Base-by-base conservation (phyloP, 2,113 vertebrate species). In the Nyctereutes procyonoides region DNA sequence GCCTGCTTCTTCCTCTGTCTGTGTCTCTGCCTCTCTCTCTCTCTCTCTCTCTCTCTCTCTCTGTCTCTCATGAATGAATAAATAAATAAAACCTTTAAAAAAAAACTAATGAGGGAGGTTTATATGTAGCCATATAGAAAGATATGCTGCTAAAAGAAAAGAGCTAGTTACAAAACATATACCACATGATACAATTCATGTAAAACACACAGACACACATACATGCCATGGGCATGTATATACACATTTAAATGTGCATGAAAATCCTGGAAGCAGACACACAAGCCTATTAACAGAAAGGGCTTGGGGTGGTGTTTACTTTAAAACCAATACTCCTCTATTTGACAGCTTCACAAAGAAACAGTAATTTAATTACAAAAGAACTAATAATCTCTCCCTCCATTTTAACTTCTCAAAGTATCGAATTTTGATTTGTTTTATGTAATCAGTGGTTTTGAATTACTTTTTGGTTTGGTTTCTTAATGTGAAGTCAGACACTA, bases 281-380 rank as follows among this genome's bases (percentile, higher is more conserved):
- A 65, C n/a, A 82, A 65, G 65, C 13, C 82, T 73, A 13, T 81
- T 51, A 73, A 58, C 53, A 51, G 63, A 86, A 65, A 69, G 22
- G 1, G 15, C 19, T 89, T 38, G 32, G 32, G 5, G 48, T 83
- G 32, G 73, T 22, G 43, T 22, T 96, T 80, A 26, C 26, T 89
- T 71, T 79, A 77, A 56, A 71, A 30, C 24, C 56, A 69, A 11
- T 71, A 51, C 32, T 30, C 81, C 26, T 71, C 17, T 43, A 2
- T 84, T 67, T 35, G n/a, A 65, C 53, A 63, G 55, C 74, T 90
- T 94, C 80, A 94, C 81, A 63, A 74, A 65, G 43, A 80, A 71
- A 51, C 5, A 81, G 73, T 38, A 63, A 73, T 69, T 86, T 30
- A 81, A 35, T 56, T 58, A 65, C 60, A 24, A 90, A 85, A 87